Evolutionary conservation across 2,113 vertebrate genomes (phyloP).

Genomic region (Fukomys damarensis): DNA sequence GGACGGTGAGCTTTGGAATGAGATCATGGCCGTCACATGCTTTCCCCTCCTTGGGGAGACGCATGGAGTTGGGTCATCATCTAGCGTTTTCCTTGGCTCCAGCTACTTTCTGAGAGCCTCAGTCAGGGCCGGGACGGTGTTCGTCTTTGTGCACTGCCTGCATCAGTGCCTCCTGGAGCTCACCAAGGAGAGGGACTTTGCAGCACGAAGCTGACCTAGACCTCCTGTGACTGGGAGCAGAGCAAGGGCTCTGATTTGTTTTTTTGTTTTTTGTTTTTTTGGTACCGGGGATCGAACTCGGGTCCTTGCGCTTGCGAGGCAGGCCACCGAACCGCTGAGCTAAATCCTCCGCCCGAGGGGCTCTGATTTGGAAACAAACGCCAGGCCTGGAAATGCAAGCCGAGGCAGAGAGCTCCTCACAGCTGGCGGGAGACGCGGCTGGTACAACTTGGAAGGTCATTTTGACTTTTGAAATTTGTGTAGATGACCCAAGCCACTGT

Average conservation of each 20-base stretch:
- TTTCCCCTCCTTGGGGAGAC: background rate
- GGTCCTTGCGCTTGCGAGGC: too few relatives aligned
- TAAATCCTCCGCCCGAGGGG: too few relatives aligned
- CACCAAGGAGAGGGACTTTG: background rate
- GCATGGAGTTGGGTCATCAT: background rate
- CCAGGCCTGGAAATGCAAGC: background rate
- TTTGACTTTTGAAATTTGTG: slow-evolving; percentile 40
- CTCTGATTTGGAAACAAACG: background rate
- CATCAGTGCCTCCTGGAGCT: background rate
- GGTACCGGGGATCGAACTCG: too few relatives aligned
- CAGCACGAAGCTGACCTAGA: background rate
- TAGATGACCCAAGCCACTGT: background rate
- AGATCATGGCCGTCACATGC: slow-evolving; percentile 17
- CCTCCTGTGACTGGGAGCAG: background rate
- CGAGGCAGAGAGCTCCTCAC: background rate
- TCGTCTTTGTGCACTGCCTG: background rate
- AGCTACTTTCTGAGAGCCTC: slow-evolving; percentile 58
- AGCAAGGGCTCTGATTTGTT: background rate
- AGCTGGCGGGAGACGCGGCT: background rate
- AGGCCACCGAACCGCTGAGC: too few relatives aligned
- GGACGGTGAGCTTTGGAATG: slow-evolving; percentile 23
- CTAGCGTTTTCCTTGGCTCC: slow-evolving; percentile 75
- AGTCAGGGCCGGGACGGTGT: background rate
- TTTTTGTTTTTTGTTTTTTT: too few relatives aligned
- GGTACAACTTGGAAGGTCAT: background rate